A percentile compares a stretch with the other conserved stretches of the same genome.
Conservation (phyloP, 2,888 invertebrate species). For the Drosophila neoperkinsi region DNA sequence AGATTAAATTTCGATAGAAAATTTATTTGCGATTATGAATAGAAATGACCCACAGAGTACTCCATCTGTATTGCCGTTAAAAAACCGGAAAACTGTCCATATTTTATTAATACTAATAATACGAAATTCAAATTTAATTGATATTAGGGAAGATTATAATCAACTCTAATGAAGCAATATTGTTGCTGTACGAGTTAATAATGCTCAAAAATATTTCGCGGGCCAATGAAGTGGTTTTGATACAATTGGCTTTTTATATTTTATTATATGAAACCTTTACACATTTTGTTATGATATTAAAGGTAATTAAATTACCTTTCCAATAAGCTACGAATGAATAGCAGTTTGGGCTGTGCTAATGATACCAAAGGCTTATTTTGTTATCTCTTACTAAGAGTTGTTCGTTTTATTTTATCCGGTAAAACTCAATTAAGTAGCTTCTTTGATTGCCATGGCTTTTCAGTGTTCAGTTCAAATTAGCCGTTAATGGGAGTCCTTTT, state of each 20-base stretch:
- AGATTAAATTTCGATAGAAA: not conserved
- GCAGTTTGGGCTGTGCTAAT: not conserved
- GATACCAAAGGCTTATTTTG: not conserved
- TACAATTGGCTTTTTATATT: not conserved
- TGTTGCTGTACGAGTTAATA: no score
- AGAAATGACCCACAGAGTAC: no score
- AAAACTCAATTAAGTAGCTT: slow-evolving; percentile 14
- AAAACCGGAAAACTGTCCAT: not conserved
- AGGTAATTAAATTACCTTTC: not conserved
- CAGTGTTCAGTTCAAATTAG: slow-evolving; percentile 41
- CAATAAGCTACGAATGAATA: not conserved
- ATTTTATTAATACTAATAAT: not conserved
- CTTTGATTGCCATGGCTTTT: slow-evolving; percentile 17
- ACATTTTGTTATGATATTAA: not conserved
- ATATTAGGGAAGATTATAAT: no score
- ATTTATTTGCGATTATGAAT: not conserved
- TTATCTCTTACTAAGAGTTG: not conserved
- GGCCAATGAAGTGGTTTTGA: not conserved
- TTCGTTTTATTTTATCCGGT: not conserved
- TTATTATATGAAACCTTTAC: not conserved
- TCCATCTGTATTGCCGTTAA: not conserved
- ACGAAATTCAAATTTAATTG: not conserved
- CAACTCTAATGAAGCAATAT: no score
- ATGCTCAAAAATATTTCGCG: not conserved
- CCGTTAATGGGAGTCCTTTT: slow-evolving; percentile 59